Base-by-base conservation (phyloP, 2,888 invertebrate species). In the Pasiphila rectangulata region DNA sequence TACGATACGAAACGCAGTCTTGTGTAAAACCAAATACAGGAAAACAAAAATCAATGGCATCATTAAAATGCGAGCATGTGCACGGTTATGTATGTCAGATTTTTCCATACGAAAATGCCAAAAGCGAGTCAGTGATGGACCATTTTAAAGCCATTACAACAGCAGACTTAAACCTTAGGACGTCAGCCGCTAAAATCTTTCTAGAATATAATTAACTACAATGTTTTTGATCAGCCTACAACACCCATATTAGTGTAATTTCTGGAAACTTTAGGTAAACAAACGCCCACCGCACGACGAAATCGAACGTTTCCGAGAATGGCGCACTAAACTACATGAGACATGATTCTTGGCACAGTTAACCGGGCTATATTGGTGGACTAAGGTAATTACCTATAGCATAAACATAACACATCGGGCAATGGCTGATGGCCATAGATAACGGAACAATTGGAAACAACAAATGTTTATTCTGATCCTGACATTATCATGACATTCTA, bases 191-290 rank as follows among this genome's bases (percentile, higher is more conserved):
- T 24, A 25, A 25, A 12, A 25, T 6, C 25, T 3, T 25, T 32
- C 17, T 4, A 10, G 17, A 19, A 32, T 32, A 32, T 17, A 32
- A 32, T 32, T 32, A 17, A 17, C 32, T 16, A 32, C 32, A 32
- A 32, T 41, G 23, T 34, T 24, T 34, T 24, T 41, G 27, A 25
- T 27, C 19, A 4, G 27, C 15, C 25, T 19, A 34, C 21, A 17
- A 12, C 19, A 10, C 9, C 17, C 9, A 10, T 46, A 29, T 21
- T 13, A 29, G 29, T 41, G 27, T 40, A 23, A 43, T 44, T 39
- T 39, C 43, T 35, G 39, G 39, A 34, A 49, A 17, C 34, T 30
- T 19, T 35, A 44, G 0, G 43, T 36, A 44, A 49, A 44, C 39
- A 48, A 7, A 29, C 43, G 48, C 43, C 38, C 30, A 48, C 37